Evolutionary conservation across 2,888 invertebrate species (phyloP).

Genomic region (Parasteatoda lunata): DNA sequence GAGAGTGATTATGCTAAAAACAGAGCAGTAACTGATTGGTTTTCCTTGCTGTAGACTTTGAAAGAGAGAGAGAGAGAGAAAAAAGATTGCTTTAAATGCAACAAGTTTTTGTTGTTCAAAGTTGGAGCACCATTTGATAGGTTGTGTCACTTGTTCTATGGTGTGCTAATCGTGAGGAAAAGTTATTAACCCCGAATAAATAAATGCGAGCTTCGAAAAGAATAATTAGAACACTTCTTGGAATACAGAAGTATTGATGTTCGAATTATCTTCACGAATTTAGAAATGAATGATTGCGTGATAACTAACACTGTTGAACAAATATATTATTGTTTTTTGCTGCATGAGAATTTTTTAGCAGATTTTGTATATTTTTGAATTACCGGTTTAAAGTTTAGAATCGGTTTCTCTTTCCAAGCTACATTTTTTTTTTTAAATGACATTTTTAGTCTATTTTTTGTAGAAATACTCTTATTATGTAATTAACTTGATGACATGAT

Average conservation of each 20-base stretch:
- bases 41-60: not conserved
- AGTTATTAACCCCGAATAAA: not conserved
- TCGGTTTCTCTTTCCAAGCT: too few species aligned
- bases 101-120: not conserved
- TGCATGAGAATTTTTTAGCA: too few species aligned
- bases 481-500: too few species aligned
- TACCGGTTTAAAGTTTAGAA: too few species aligned
- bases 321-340: too few species aligned
- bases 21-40: not conserved
- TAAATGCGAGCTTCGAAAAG: not conserved
- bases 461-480: too few species aligned
- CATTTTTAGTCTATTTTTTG: too few species aligned
- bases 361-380: too few species aligned
- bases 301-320: too few species aligned
- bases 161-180: not conserved
- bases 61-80: not conserved
- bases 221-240: not conserved
- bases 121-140: not conserved
- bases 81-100: not conserved
- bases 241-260: not conserved
- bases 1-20: slow-evolving; percentile 27
- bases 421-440: too few species aligned
- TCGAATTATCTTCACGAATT: too few species aligned
- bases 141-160: not conserved
- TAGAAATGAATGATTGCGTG: too few species aligned